phyloP scores from a whole-genome alignment of 1,140 invertebrate genomes.

The Geopemphigus sp. region DNA sequence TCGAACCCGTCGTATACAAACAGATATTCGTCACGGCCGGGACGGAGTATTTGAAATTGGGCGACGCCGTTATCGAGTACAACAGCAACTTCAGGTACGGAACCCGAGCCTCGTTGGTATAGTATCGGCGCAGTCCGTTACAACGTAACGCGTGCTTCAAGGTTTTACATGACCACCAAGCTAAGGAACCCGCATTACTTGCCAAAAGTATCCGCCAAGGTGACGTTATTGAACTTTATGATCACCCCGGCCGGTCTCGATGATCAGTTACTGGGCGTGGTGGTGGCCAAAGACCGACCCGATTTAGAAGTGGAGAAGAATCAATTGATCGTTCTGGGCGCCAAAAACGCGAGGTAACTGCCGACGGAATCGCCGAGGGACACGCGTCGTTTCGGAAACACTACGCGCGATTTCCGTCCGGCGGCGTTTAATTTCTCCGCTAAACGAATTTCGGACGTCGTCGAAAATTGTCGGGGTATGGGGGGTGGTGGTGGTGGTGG shows the following conservation, averaged over 20 bases:
- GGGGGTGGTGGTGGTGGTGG: no score
- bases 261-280: slow-evolving; percentile 79
- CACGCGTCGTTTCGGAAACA: no score
- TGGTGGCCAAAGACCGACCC: slow-evolving; percentile 86
- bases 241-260: slow-evolving; percentile 89
- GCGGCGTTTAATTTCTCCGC: no score
- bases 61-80: slow-evolving; percentile 35
- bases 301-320: slow-evolving; percentile 92
- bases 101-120: neutral
- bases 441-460: no score
- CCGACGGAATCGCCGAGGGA: no score
- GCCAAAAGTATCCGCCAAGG: slow-evolving; percentile 84
- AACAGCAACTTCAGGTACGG: slow-evolving; percentile 33
- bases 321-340: slow-evolving; percentile 82
- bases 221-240: slow-evolving; percentile 91
- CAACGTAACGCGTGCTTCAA: slow-evolving; percentile 75
- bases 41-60: slow-evolving; percentile 36
- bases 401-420: no score
- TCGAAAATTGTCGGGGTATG: no score
- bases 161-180: slow-evolving; percentile 89
- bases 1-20: slow-evolving; percentile 36
- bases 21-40: slow-evolving; percentile 37
- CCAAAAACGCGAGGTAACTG: slow-evolving; percentile 71
- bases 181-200: slow-evolving; percentile 88
- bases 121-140: no score